A percentile compares a stretch with the other conserved stretches of the same genome.
Conservation (phyloP, 2,797 vertebrate species). For the Artibeus lituratus region DNA sequence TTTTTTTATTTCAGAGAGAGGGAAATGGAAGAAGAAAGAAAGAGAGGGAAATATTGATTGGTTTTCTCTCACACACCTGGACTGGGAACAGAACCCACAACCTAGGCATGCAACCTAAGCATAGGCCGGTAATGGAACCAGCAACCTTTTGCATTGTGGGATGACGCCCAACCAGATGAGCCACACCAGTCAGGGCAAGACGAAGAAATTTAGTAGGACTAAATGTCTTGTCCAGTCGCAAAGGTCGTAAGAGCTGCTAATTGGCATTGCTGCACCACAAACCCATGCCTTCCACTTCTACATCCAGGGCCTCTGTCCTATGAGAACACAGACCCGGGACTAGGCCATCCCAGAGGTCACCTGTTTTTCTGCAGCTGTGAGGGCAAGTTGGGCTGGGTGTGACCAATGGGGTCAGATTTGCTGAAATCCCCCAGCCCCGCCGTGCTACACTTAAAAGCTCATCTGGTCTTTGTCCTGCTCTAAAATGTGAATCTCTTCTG, state of each 20-base stretch:
- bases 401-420: background rate
- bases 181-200: background rate
- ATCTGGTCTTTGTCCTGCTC: background rate
- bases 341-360: background rate
- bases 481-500: constrained; percentile 30
- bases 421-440: background rate
- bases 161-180: background rate
- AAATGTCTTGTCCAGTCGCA: background rate
- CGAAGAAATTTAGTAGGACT: background rate
- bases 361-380: background rate
- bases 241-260: background rate
- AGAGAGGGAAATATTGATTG: background rate
- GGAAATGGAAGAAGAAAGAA: background rate
- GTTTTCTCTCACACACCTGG: background rate
- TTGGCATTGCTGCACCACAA: background rate
- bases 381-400: background rate
- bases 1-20: background rate
- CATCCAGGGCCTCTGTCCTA: background rate
- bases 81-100: background rate
- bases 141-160: background rate
- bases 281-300: background rate
- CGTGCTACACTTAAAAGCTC: background rate
- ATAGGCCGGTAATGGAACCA: background rate
- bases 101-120: background rate
- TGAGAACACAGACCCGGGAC: background rate